Conservation (phyloP, 2,888 invertebrate genomes). For the Neocrepidodera transversa region DNA sequence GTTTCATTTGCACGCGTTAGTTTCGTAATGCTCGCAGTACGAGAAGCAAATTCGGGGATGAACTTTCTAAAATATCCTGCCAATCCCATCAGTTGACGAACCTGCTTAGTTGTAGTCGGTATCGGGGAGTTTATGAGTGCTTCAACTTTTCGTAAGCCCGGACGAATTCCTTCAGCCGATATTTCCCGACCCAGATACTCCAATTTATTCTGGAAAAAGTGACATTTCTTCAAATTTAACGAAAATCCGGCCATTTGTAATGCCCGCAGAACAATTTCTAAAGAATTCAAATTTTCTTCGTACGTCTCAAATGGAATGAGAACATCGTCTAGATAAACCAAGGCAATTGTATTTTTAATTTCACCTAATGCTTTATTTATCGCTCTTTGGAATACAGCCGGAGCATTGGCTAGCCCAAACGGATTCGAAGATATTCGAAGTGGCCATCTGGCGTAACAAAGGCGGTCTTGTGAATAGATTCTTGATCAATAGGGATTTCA, state of each 20-base stretch:
- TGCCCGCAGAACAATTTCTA: not conserved
- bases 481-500: constrained; percentile 48
- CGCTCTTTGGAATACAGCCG: constrained; percentile 22
- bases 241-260: not conserved
- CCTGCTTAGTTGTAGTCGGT: not conserved
- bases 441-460: constrained; percentile 29
- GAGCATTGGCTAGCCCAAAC: constrained; percentile 26
- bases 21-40: constrained; percentile 16
- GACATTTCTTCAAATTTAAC: too few species aligned
- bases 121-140: not conserved
- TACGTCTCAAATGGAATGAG: not conserved
- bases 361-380: not conserved
- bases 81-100: not conserved
- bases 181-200: too few species aligned
- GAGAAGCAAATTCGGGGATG: constrained; percentile 3
- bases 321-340: not conserved
- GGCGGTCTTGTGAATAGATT: constrained; percentile 20
- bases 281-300: not conserved
- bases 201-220: too few species aligned
- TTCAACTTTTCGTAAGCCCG: not conserved
- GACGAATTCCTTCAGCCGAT: not conserved
- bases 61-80: constrained; percentile 4
- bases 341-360: not conserved
- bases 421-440: constrained; percentile 27
- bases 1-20: not conserved